Percentiles rank a stretch among this genome's conserved stretches.
Conservation (phyloP, 2,113 vertebrate genomes). For the Struthio camelus region DNA sequence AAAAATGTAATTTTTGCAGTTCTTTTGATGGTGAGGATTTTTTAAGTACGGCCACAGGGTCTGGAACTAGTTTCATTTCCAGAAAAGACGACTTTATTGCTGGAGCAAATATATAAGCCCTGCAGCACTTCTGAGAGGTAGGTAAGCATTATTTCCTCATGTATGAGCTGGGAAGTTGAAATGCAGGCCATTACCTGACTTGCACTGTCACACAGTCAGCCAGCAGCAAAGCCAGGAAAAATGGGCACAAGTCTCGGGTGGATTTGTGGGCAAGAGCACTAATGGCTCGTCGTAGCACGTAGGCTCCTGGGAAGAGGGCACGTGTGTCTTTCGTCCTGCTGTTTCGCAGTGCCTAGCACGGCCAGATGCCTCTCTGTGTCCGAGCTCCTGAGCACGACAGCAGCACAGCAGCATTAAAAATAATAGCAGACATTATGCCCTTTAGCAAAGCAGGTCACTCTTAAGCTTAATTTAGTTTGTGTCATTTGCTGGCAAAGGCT, state of each 20-base stretch:
- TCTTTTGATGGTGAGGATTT: background rate
- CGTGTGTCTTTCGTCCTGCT: background rate
- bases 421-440: accelerated
- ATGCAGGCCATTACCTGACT: background rate
- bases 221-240: background rate
- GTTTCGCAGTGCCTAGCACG: background rate
- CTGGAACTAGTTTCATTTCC: background rate
- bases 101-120: background rate
- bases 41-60: background rate
- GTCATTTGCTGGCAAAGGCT: background rate
- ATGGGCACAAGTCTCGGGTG: accelerated
- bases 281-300: background rate
- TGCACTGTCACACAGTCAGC: background rate
- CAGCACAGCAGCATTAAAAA: background rate
- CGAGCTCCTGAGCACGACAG: accelerated
- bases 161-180: background rate
- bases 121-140: background rate
- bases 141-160: background rate
- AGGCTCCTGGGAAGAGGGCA: background rate
- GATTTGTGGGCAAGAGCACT: background rate
- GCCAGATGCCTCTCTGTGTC: background rate
- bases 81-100: background rate
- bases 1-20: background rate
- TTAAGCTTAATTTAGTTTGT: background rate
- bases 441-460: background rate